Percentiles rank a stretch among this genome's conserved stretches.
Conservation (phyloP, 2,888 invertebrate genomes). For the Cosmorhoe ocellata region DNA sequence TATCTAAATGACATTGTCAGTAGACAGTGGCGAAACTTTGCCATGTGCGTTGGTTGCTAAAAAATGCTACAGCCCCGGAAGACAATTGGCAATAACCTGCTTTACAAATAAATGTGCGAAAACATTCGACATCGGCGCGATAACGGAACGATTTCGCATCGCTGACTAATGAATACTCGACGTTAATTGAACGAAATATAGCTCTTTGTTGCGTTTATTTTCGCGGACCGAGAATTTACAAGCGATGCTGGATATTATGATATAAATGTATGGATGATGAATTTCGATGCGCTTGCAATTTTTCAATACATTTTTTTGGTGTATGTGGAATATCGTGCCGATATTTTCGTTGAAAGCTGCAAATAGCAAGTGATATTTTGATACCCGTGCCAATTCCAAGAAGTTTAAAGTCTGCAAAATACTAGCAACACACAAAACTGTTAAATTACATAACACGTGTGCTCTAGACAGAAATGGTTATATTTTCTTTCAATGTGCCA, state of each 20-base stretch:
- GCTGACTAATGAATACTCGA: constrained; percentile 60
- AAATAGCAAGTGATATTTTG: no score
- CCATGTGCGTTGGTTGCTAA: no score
- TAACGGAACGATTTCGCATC: constrained; percentile 51
- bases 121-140: constrained; percentile 40
- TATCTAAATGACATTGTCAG: no score
- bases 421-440: no score
- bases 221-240: constrained; percentile 20
- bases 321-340: background rate
- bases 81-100: no score
- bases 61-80: no score
- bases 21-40: no score
- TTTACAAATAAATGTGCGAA: constrained; percentile 4
- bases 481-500: constrained; percentile 20
- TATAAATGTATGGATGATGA: constrained; percentile 11
- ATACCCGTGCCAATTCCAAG: no score
- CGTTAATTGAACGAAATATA: constrained; percentile 63
- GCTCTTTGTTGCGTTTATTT: constrained; percentile 42
- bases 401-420: no score
- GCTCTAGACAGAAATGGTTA: constrained; percentile 5
- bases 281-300: constrained; percentile 3
- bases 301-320: background rate
- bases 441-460: background rate
- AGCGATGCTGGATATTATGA: constrained; percentile 14
- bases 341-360: no score